Evolutionary conservation across 2,888 invertebrate genomes (phyloP), one percentile per base, ranked within the genome.

Genomic region (Pammene fasciana): DNA sequence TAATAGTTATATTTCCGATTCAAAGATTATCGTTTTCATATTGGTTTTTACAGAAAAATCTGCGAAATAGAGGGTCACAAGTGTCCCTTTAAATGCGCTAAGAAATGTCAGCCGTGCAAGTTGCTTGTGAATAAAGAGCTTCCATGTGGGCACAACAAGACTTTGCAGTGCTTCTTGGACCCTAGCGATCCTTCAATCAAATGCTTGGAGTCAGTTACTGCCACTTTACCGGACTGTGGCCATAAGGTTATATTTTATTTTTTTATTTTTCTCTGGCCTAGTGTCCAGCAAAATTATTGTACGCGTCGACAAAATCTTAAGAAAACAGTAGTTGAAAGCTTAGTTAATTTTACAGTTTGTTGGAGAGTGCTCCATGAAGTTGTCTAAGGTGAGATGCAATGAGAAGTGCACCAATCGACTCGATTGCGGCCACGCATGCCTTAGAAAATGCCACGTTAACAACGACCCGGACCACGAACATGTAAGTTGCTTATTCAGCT

Each of bases 361-460:
- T 41, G 94, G 93, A 76, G 79, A 79, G 4, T 94, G 94, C 77
- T 76, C 83, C 70, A 55, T 76, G 64, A 76, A 90, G 46, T 65
- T 84, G 4, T 77, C 82, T 0, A 66, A 73, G 0, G 87, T 90
- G 38, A 62, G 50, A 10, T 94, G 94, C 34, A 86, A 95, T 26
- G 85, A 85, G 56, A 80, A 84, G 14, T 96, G 95, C 13, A 45
- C 52, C 14, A 57, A 65, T 52, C 50, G 70, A 4, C 70, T 70
- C 26, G 41, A 10, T 14, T 70, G 89, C 81, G 95, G 96, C 0
- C 96, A 96, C 82, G 82, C 86, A 0, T 96, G 96, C 80, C 72
- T 60, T 1, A 81, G 75, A 60, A 78, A 72, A 0, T 96, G 96
- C 78, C 96, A 96, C 78, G 87, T 93, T 34, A 81, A 78, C 0